Base-by-base conservation (phyloP, 2,888 invertebrate genomes). In the Thera obeliscata region DNA sequence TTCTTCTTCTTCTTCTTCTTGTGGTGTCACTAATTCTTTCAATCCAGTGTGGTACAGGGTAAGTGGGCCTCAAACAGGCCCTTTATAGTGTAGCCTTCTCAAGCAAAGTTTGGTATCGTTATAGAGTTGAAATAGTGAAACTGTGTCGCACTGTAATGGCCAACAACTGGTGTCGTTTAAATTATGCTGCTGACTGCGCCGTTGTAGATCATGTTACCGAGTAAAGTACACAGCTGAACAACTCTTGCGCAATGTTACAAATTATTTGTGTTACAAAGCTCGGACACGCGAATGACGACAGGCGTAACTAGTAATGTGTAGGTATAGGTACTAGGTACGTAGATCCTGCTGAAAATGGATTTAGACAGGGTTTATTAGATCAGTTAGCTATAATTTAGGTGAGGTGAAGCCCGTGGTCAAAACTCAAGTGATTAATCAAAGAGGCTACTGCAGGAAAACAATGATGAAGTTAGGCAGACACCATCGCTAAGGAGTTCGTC, bases 91-190 rank as follows among this genome's bases (percentile, higher is more conserved):
- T 22, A 22, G 22, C 22, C 22, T 2, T 38, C 38, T 38, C 38
- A 38, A 38, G 38, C 38, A 38, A 38, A 38, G 3, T 38, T 38
- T 38, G 38, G 5, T 38, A 3, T 38, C 3, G 38, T 38, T 5
- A 4, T 5, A 5, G 22, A 22, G 22, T 22, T 38, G 38, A 50
- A 50, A 50, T 50, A 50, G 33, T 50, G 2, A 33, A 50, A 33
- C 50, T 50, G 22, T 50, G 52, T 8, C 52, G 41, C 41, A 56
- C 46, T 52, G 33, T 55, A 55, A 61, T 84, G 74, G 74, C 74
- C 79, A 78, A 73, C 77, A 71, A 75, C 74, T 76, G 60, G 67
- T 66, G 67, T 58, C 66, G 67, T 66, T 66, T 66, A 69, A 64
- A 67, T 65, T 57, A 65, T 66, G 58, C 62, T 59, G 69, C 72